These are phyloP conservation scores for Gila orcuttii DNA, from an alignment of 2,113 vertebrate genomes.

Conservation along the genomic window DNA sequence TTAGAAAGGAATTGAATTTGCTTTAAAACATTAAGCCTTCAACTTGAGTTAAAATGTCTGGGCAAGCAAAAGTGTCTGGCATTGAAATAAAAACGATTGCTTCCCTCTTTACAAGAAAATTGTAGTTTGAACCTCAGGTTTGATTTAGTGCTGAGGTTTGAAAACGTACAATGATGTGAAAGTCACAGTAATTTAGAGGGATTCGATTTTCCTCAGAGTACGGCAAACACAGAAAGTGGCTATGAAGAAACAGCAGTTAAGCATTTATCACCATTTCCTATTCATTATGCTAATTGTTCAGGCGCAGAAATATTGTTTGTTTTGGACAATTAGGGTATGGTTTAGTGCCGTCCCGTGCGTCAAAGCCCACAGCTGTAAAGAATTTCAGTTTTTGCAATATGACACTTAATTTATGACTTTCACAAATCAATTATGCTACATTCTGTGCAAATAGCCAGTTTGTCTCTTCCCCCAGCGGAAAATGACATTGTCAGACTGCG, in stretches of 20 bases:
- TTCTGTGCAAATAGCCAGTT: conserved; percentile 37
- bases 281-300: conserved; percentile 50
- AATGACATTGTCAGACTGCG: conserved; percentile 47
- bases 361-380: conserved; percentile 49
- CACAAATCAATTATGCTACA: conserved; percentile 57
- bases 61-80: conserved; percentile 13
- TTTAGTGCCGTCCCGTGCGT: conserved; percentile 27
- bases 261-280: conserved; percentile 50
- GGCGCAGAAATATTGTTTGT: conserved; percentile 50
- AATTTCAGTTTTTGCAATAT: conserved; percentile 40
- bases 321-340: conserved; percentile 45
- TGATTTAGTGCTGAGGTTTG: conserved; percentile 38
- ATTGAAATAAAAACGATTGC: conserved; percentile 36
- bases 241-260: conserved; percentile 24
- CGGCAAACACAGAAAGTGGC: not conserved
- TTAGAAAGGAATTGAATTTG: conserved; percentile 17
- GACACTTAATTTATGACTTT: conserved; percentile 50
- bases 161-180: conserved; percentile 40
- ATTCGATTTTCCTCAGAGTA: conserved; percentile 6
- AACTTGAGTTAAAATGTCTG: conserved; percentile 7
- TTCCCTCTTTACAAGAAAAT: conserved; percentile 29
- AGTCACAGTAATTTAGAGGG: conserved; percentile 4
- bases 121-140: conserved; percentile 43
- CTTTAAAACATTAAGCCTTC: conserved; percentile 26
- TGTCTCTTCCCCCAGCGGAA: conserved; percentile 45